Evolutionary conservation across 2,797 vertebrate genomes (phyloP), one percentile per base, ranked within the genome.

Genomic region (Alfaro cultratus): DNA sequence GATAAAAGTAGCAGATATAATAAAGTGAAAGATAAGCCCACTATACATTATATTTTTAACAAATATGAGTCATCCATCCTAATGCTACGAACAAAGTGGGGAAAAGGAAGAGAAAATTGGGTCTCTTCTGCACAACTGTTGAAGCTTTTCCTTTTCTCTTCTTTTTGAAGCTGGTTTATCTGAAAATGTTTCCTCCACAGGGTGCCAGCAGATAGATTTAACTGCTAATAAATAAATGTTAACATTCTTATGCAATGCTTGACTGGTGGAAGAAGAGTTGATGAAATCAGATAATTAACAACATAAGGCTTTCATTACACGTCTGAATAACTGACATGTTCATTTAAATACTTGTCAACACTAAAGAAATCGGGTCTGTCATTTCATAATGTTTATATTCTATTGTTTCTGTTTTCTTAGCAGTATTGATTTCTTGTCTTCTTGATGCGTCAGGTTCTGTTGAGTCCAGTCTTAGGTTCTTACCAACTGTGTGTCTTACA

Each of bases 1-100:
- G 90, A 86, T 85, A 78, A 77, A 73, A 1, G 16, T 57, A 68
- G 74, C 81, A 85, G 91, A 92, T 91, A 90, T 91, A 90, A 86
- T 74, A 82, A 83, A 86, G 80, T 89, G 76, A 90, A 83, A 43
- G 2, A n/a, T 36, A 13, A 23, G 39, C 26, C 36, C 21, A 41
- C 23, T 41, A 3, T 64, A 34, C 10, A 10, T 67, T 39, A 39
- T 39, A 67, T 23, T 23, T 67, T 67, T 39, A 46, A 41, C 64
- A 39, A 64, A 68, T 39, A 39, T 13, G 12, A 68, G 21, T 68
- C 8, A 68, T 23, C 36, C 64, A 5, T 68, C 16, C 8, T 68
- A 6, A 41, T 15, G 34, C 39, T 36, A 67, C 39, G 18, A 21
- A 41, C 3, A 45, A 21, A 75, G 8, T 11, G 5, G 51, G 41